phyloP scores from a whole-genome alignment of 2,888 invertebrate genomes.

The Esperia sulphurella region DNA sequence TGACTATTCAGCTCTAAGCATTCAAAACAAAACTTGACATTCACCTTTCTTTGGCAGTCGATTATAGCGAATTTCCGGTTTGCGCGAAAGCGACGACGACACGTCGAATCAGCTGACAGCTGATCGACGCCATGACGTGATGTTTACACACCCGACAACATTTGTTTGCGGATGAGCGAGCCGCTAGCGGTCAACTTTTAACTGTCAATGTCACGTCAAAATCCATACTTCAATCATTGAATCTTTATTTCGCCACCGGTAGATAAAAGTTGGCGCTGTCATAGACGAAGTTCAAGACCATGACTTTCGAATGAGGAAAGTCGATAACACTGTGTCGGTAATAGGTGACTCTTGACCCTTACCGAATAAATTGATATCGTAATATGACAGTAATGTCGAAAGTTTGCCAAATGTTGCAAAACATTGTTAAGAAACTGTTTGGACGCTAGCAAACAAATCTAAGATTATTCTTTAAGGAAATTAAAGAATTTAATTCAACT shows the following conservation, averaged over 20 bases:
- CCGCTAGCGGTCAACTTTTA: not conserved
- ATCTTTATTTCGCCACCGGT: conserved; percentile 3
- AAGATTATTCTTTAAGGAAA: not conserved
- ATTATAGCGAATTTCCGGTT: conserved; percentile 51
- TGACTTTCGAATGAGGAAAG: conserved; percentile 56
- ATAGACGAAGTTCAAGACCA: conserved; percentile 56
- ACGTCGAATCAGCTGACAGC: conserved; percentile 33
- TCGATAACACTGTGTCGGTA: conserved; percentile 33
- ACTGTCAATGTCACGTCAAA: not conserved
- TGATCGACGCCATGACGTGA: conserved; percentile 23
- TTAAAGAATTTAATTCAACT: not conserved
- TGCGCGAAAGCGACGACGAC: conserved; percentile 53
- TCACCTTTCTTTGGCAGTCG: conserved; percentile 58
- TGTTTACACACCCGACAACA: not conserved
- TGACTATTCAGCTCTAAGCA: conserved; percentile 9
- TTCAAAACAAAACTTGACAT: conserved; percentile 61
- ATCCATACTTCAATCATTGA: not conserved
- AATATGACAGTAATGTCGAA: conserved; percentile 14
- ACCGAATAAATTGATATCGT: conserved; percentile 13
- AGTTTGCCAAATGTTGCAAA: conserved; percentile 13
- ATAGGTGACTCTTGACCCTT: conserved; percentile 50
- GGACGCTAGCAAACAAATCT: not conserved
- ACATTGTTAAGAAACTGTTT: not conserved
- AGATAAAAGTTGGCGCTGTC: not conserved
- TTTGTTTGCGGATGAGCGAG: not conserved